Evolutionary conservation across 2,888 invertebrate genomes (phyloP).

Genomic region (Ptilodon capucinus): DNA sequence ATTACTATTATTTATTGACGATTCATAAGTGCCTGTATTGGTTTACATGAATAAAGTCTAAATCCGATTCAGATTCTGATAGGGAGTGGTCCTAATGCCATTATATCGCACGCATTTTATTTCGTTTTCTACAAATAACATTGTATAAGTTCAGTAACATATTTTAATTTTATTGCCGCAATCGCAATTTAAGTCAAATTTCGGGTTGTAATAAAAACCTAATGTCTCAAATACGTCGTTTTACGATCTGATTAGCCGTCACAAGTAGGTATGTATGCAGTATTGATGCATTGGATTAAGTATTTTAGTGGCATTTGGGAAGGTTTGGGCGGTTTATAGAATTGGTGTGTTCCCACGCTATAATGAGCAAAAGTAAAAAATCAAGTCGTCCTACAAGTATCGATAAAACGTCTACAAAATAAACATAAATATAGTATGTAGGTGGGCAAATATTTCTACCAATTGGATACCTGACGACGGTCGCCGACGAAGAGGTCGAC

Average conservation of each 20-base stretch:
- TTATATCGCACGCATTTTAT: too few species aligned
- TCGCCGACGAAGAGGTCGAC: too few species aligned
- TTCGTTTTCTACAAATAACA: background rate
- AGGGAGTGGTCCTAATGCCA: too few species aligned
- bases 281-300: conserved; percentile 3
- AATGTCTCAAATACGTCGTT: conserved; percentile 13
- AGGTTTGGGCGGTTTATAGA: background rate
- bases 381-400: background rate
- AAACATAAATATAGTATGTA: background rate
- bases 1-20: too few species aligned
- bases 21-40: too few species aligned
- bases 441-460: too few species aligned
- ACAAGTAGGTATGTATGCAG: conserved; percentile 1
- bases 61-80: too few species aligned
- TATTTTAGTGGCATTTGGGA: background rate
- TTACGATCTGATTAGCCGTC: conserved; percentile 29
- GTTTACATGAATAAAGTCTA: too few species aligned
- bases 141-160: background rate
- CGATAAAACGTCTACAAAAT: background rate
- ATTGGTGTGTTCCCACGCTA: background rate
- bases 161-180: conserved; percentile 16
- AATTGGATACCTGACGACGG: too few species aligned
- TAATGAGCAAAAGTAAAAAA: background rate
- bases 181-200: conserved; percentile 11
- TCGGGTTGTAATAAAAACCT: conserved; percentile 24